These are phyloP conservation scores for Geotrypetes seraphini DNA, from an alignment of 2,797 vertebrate species.

Conservation along the genomic window DNA sequence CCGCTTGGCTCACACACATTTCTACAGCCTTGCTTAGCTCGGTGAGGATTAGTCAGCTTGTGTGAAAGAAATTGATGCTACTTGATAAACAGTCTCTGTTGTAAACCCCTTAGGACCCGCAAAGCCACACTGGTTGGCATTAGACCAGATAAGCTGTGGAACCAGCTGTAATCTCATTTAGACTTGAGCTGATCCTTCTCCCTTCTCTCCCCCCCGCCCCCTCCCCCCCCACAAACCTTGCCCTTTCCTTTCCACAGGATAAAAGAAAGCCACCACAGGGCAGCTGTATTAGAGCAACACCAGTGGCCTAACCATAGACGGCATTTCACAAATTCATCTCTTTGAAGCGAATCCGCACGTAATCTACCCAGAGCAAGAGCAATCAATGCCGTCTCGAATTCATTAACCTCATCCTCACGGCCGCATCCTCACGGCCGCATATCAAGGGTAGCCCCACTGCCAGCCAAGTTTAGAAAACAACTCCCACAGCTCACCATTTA, in stretches of 20 bases:
- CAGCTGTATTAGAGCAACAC: constrained; percentile 59
- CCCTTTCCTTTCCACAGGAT: constrained; percentile 75
- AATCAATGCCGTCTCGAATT: constrained; percentile 96
- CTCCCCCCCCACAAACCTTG: too few relatives aligned
- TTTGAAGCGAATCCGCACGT: constrained; percentile 91
- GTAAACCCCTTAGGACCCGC: constrained; percentile 74
- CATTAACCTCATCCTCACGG: constrained; percentile 87
- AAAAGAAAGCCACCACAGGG: constrained; percentile 76
- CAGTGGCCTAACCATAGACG: constrained; percentile 54
- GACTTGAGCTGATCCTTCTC: constrained; percentile 95
- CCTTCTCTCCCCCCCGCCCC: too few relatives aligned
- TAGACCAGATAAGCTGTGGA: constrained; percentile 97
- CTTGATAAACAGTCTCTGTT: constrained; percentile 85
- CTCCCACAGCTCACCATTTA: constrained; percentile 22
- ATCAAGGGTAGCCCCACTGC: constrained; percentile 19
- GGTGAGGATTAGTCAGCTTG: constrained; percentile 67
- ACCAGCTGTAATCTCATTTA: constrained; percentile 99
- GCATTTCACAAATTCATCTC: constrained; percentile 70
- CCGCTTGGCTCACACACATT: constrained; percentile 53
- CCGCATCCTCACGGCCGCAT: constrained; percentile 38
- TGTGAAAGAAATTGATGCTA: constrained; percentile 83
- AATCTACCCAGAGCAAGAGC: constrained; percentile 87
- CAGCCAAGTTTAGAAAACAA: constrained; percentile 29
- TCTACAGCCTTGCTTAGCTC: constrained; percentile 60
- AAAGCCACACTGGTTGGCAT: constrained; percentile 94